phyloP scores from a whole-genome alignment of 2,797 vertebrate species.

The Pterois miles region DNA sequence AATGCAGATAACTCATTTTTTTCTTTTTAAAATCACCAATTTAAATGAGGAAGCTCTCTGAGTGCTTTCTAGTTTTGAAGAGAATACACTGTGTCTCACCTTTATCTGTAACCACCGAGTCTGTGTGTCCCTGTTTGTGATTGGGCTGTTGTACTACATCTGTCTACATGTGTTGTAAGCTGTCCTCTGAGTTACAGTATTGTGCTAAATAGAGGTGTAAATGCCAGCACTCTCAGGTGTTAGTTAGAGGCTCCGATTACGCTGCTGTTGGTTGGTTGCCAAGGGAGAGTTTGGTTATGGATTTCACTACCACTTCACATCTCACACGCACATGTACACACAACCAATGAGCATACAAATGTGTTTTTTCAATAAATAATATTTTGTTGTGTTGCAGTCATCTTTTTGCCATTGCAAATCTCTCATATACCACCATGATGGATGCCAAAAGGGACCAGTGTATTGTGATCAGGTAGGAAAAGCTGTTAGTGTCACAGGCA shows the following conservation, averaged over 20 bases:
- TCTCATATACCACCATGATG: constrained; percentile 94
- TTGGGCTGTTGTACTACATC: constrained; percentile 21
- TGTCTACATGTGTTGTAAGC: constrained; percentile 33
- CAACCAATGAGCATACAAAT: not conserved
- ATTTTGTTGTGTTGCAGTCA: constrained; percentile 85
- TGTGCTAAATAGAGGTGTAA: constrained; percentile 57
- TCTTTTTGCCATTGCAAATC: constrained; percentile 95
- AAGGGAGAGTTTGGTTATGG: constrained; percentile 70
- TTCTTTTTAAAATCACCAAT: not conserved
- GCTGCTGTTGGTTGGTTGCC: constrained; percentile 61
- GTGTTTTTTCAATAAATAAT: constrained; percentile 9
- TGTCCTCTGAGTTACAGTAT: constrained; percentile 10
- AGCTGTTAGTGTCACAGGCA: not conserved
- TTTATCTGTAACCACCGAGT: constrained; percentile 4
- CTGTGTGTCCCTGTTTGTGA: not conserved
- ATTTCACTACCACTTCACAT: constrained; percentile 54
- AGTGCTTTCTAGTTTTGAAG: not conserved
- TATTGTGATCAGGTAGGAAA: constrained; percentile 94
- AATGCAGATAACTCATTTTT: not conserved
- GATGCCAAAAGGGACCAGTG: constrained; percentile 99
- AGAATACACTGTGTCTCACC: not conserved
- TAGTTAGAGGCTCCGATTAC: constrained; percentile 62
- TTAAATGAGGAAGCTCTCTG: not conserved
- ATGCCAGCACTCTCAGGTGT: constrained; percentile 68
- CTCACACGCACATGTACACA: not conserved